Percentiles rank a stretch among this genome's conserved stretches.
These are phyloP conservation scores for Drosophila leontia DNA, from an alignment of 1,140 invertebrate species.

Conservation along the genomic window DNA sequence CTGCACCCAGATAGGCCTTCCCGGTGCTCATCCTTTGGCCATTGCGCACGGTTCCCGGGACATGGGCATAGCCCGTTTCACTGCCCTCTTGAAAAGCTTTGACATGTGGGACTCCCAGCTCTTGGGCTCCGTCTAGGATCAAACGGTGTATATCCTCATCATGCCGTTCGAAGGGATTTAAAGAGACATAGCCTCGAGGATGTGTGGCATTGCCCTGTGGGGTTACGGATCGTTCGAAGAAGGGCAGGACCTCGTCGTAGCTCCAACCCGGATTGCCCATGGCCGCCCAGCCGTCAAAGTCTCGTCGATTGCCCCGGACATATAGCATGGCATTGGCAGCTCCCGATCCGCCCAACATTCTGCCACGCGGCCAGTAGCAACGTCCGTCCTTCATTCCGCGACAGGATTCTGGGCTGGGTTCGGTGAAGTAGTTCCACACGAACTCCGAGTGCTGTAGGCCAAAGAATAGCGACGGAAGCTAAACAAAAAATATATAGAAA, in stretches of 20 bases:
- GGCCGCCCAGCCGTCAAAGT: conserved; percentile 87
- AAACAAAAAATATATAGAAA: background rate
- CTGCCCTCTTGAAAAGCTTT: conserved; percentile 77
- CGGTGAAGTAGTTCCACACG: conserved; percentile 90
- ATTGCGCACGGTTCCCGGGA: conserved; percentile 85
- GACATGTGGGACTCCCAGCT: conserved; percentile 54
- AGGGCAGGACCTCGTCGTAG: conserved; percentile 71
- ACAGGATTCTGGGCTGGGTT: conserved; percentile 87
- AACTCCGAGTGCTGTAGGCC: conserved; percentile 85
- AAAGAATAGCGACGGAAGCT: conserved; percentile 87
- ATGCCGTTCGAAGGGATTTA: conserved; percentile 69
- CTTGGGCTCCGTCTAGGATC: conserved; percentile 34
- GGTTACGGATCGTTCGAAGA: conserved; percentile 83
- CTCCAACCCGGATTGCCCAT: conserved; percentile 85
- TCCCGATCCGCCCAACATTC: conserved; percentile 91
- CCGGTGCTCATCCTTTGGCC: conserved; percentile 88
- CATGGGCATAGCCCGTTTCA: conserved; percentile 86
- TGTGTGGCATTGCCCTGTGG: conserved; percentile 78
- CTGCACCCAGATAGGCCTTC: conserved; percentile 51
- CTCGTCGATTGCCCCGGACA: conserved; percentile 64
- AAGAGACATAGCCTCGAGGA: conserved; percentile 52
- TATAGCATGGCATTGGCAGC: conserved; percentile 91
- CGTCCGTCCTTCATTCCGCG: conserved; percentile 85
- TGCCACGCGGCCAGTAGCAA: conserved; percentile 90
- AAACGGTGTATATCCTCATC: conserved; percentile 65